Conservation (phyloP, 2,888 invertebrate genomes). For the Phortica okadai region DNA sequence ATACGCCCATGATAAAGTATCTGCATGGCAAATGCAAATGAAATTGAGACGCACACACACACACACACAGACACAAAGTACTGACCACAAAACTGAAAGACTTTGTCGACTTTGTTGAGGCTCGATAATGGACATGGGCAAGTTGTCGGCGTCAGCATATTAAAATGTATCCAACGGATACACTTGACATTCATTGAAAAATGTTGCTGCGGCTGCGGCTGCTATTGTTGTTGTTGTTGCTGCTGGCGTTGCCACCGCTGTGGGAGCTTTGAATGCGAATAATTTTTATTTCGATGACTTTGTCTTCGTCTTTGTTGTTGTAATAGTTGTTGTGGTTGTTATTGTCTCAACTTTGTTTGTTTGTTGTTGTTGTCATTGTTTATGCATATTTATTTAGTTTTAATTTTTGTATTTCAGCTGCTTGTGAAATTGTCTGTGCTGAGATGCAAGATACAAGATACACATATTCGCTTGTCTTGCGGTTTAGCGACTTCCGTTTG, state of each 20-base stretch:
- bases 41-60: conserved; percentile 25
- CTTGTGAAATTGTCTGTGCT: conserved; percentile 4
- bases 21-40: conserved; percentile 26
- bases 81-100: conserved; percentile 19
- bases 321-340: neutral
- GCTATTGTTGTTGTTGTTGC: neutral
- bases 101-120: neutral
- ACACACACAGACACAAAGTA: neutral
- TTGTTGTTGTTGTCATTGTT: conserved; percentile 12
- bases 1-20: conserved; percentile 12
- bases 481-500: neutral
- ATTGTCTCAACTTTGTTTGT: neutral
- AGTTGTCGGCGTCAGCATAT: conserved; percentile 9
- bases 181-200: conserved; percentile 34
- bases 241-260: neutral
- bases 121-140: neutral
- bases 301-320: neutral
- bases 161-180: conserved; percentile 32
- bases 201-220: neutral
- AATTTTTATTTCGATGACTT: conserved; percentile 11
- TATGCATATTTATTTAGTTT: conserved; percentile 27
- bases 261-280: neutral
- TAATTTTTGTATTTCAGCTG: conserved; percentile 21
- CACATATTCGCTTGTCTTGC: conserved; percentile 17
- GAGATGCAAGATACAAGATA: neutral